Percentiles rank a stretch among this genome's conserved stretches.
Evolutionary conservation across 2,797 vertebrate species (phyloP).

Genomic region (Notamacropus eugenii): DNA sequence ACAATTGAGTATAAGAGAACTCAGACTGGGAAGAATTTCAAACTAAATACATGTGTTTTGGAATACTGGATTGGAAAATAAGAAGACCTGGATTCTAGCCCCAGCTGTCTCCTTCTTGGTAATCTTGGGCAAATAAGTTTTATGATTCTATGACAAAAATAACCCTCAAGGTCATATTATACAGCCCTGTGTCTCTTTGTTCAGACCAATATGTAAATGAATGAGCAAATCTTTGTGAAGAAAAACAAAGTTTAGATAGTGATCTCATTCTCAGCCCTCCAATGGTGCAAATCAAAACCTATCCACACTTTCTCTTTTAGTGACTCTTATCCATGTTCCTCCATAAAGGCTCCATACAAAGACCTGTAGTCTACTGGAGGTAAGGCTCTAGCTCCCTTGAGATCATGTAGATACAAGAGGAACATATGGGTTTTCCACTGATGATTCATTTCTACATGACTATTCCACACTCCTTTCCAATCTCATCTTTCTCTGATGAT

Average conservation of each 20-base stretch:
- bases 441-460: not conserved
- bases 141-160: not conserved
- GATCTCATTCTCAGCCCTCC: not conserved
- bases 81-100: not conserved
- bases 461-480: not conserved
- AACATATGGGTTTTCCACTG: not conserved
- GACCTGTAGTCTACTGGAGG: not conserved
- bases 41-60: not conserved
- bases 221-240: not conserved
- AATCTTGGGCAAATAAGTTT: not conserved
- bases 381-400: not conserved
- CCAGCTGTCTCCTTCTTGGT: not conserved
- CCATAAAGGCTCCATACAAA: not conserved
- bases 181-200: not conserved
- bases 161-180: not conserved
- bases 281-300: not conserved
- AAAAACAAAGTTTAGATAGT: not conserved
- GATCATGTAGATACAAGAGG: not conserved
- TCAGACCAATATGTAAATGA: not conserved
- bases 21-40: not conserved
- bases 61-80: not conserved
- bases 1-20: not conserved
- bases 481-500: not conserved
- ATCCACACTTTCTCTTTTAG: not conserved
- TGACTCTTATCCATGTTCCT: not conserved